Evolutionary conservation across 2,888 invertebrate genomes (phyloP).

Genomic region (Microplitis manilae): DNA sequence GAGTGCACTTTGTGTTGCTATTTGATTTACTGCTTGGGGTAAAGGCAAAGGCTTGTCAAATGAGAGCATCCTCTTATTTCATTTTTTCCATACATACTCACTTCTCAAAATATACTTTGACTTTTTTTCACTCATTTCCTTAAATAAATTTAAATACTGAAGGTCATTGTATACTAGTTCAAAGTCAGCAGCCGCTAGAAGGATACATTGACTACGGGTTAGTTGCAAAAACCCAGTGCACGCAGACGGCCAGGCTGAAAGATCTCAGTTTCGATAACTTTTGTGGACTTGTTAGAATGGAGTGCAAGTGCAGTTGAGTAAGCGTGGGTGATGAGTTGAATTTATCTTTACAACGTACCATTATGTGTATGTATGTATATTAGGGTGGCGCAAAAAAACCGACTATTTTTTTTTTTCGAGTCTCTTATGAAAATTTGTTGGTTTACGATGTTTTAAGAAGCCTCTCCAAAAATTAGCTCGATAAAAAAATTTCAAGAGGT

Average conservation of each 20-base stretch:
- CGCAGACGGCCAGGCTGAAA: conserved; percentile 1
- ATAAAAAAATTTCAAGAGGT: no score
- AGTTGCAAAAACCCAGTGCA: conserved; percentile 64
- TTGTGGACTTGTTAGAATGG: conserved; percentile 23
- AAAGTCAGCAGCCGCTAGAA: conserved; percentile 24
- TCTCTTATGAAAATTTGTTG: no score
- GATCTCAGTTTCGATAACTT: conserved; percentile 21
- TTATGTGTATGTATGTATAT: not conserved
- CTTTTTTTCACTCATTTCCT: conserved; percentile 33
- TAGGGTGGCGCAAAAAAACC: no score
- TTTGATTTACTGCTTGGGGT: conserved; percentile 64
- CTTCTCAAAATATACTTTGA: conserved; percentile 18
- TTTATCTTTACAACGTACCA: not conserved
- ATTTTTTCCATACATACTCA: conserved; percentile 28
- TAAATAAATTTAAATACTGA: conserved; percentile 66
- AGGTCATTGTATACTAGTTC: conserved; percentile 54
- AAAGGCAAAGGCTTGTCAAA: conserved; percentile 47
- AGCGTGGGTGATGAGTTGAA: conserved; percentile 14
- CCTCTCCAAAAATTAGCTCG: no score
- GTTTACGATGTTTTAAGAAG: no score
- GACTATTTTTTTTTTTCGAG: no score
- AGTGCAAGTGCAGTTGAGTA: conserved; percentile 21
- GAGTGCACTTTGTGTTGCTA: conserved; percentile 50
- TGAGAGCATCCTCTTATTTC: conserved; percentile 14
- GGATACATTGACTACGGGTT: conserved; percentile 56